Evolutionary conservation across 1,140 invertebrate genomes (phyloP), one percentile per base, ranked within the genome.

Genomic region (Drosophila kanapiae): DNA sequence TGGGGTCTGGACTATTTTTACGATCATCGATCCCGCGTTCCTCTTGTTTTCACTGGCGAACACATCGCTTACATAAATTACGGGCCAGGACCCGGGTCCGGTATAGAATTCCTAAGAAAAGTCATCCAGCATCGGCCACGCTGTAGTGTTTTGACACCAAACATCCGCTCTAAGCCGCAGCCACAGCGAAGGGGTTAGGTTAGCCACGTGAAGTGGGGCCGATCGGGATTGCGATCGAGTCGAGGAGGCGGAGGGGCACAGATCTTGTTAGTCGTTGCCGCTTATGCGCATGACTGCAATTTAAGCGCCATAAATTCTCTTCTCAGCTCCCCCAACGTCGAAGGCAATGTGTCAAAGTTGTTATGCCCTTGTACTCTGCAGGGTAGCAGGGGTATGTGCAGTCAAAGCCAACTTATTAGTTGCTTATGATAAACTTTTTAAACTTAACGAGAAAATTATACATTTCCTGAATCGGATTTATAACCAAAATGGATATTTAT

Each of bases 271-370:
- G 84, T 75, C 68, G 78, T 78, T 81, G 78, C 82, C 78, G 69
- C 77, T 88, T 65, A 88, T 83, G 84, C 84, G 84, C 84, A 83
- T 87, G 84, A 87, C 80, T 87, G 84, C 84, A 88, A 87, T 88
- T 87, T 87, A 87, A 88, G 84, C 84, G 84, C 84, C 84, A 87
- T 87, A 87, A 87, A 87, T 87, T 87, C 60, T 88, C 63, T 62
- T 69, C 60, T 56, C 83, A 60, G 62, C 31, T 75, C 58, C 63
- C 58, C 69, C 33, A 14, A 61, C 58, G 42, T 77, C 65, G 69
- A 56, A 87, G 80, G 82, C 80, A 80, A 80, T 71, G 49, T 88
- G 84, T 83, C 83, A 87, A 87, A 83, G 57, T 77, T 74, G 53
- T 64, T 63, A 40, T 61, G 35, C 60, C 60, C 64, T 75, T 75